Conservation (phyloP, 2,888 invertebrate species). For the Chrysodeixis includens region DNA sequence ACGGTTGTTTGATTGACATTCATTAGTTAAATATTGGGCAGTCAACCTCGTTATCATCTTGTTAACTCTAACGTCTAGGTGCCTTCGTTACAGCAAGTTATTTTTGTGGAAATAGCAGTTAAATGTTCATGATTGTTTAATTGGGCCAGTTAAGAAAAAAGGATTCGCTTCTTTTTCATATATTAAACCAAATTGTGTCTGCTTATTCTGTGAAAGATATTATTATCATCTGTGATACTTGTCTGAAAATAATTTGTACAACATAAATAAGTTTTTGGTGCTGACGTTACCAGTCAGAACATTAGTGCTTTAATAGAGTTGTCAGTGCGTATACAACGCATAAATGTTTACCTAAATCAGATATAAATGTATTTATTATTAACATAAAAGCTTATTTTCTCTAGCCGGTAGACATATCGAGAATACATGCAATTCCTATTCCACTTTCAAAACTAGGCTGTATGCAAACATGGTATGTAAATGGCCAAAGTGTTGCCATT, state of each 20-base stretch:
- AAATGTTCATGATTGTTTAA: too few species aligned
- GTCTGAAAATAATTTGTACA: not conserved
- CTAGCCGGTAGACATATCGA: constrained; percentile 42
- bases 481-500: constrained; percentile 68
- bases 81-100: too few species aligned
- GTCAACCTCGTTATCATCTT: too few species aligned
- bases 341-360: constrained; percentile 39
- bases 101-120: too few species aligned
- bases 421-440: constrained; percentile 51
- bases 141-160: too few species aligned
- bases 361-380: constrained; percentile 38
- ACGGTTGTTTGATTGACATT: not conserved
- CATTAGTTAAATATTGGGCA: too few species aligned
- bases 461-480: constrained; percentile 59
- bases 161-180: too few species aligned
- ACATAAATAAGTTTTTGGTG: not conserved
- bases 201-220: too few species aligned
- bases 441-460: constrained; percentile 53
- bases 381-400: constrained; percentile 52
- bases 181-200: too few species aligned
- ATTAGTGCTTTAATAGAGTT: not conserved
- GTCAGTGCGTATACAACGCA: constrained; percentile 3
- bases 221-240: too few species aligned
- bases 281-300: not conserved
- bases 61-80: too few species aligned